A percentile compares a stretch with the other conserved stretches of the same genome.
Conservation (phyloP, 2,113 vertebrate genomes). For the Lucifuga dentata region DNA sequence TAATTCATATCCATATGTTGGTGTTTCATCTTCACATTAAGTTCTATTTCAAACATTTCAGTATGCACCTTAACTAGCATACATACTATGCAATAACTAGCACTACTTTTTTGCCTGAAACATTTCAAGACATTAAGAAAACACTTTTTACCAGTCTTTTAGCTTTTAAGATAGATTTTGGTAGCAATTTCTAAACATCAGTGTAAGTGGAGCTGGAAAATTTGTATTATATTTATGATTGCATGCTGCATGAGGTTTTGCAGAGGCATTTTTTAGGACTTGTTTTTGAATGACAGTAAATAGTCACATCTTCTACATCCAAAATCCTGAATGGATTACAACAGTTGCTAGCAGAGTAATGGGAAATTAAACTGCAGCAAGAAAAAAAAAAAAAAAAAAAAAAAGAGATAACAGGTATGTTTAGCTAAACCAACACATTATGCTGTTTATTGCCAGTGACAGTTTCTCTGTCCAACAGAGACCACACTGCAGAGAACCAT, state of each 20-base stretch:
- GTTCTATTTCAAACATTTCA: background rate
- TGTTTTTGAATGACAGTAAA: too few species aligned
- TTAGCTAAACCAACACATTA: background rate
- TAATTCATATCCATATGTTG: too few species aligned
- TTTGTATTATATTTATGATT: too few species aligned
- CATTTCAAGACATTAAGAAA: conserved; percentile 4
- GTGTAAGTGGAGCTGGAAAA: too few species aligned
- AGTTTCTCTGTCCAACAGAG: background rate
- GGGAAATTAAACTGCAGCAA: too few species aligned
- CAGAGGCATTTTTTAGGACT: too few species aligned
- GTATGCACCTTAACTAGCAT: background rate
- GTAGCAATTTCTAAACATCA: too few species aligned
- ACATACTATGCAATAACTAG: too few species aligned
- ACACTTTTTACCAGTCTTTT: background rate
- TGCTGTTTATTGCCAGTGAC: background rate
- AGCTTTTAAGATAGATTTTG: background rate
- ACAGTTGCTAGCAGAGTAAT: background rate
- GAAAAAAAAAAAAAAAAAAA: background rate
- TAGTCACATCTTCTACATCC: too few species aligned
- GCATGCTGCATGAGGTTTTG: too few species aligned
- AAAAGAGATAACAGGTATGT: background rate
- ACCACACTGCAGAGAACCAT: conserved; percentile 8
- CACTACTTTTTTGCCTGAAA: background rate
- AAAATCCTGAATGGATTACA: too few species aligned
- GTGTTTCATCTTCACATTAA: background rate